Evolutionary conservation across 2,113 vertebrate genomes (phyloP).

Genomic region (Hippocampus guttulatus): DNA sequence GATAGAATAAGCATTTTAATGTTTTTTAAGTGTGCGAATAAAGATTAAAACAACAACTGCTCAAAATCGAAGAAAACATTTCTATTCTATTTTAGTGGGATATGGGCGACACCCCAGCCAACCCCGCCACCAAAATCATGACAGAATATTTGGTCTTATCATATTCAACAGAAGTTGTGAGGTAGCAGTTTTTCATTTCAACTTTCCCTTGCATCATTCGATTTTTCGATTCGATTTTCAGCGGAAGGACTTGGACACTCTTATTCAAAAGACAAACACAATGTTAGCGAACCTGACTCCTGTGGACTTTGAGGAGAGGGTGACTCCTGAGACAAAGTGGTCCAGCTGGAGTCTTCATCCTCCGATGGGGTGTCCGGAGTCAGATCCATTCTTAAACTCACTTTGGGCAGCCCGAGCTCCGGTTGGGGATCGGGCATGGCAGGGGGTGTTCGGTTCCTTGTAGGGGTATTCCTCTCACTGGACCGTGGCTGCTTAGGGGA

Average conservation of each 20-base stretch:
- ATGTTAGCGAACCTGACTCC: slow-evolving; percentile 78
- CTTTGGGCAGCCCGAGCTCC: slow-evolving; percentile 82
- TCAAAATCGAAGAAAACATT: too few relatives aligned
- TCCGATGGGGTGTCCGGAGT: slow-evolving; percentile 80
- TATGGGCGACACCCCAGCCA: too few relatives aligned
- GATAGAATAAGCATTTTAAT: neutral
- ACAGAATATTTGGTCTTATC: too few relatives aligned
- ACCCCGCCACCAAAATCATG: too few relatives aligned
- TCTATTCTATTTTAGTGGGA: too few relatives aligned
- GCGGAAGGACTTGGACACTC: too few relatives aligned
- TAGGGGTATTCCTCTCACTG: slow-evolving; percentile 74
- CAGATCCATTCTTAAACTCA: slow-evolving; percentile 84
- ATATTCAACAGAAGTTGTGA: too few relatives aligned
- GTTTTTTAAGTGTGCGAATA: neutral
- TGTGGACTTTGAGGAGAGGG: slow-evolving; percentile 83
- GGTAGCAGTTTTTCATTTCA: too few relatives aligned
- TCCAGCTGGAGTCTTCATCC: slow-evolving; percentile 99
- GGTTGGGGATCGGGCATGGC: slow-evolving; percentile 76
- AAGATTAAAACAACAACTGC: too few relatives aligned
- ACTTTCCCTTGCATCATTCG: too few relatives aligned
- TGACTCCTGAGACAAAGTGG: slow-evolving; percentile 91
- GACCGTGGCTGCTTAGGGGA: slow-evolving; percentile 73
- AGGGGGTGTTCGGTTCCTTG: slow-evolving; percentile 53
- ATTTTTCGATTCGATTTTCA: neutral
- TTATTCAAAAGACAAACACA: slow-evolving; percentile 13